phyloP scores from a whole-genome alignment of 37 sponge, comb jelly and placozoan species.

The Ephydatia muelleri region DNA sequence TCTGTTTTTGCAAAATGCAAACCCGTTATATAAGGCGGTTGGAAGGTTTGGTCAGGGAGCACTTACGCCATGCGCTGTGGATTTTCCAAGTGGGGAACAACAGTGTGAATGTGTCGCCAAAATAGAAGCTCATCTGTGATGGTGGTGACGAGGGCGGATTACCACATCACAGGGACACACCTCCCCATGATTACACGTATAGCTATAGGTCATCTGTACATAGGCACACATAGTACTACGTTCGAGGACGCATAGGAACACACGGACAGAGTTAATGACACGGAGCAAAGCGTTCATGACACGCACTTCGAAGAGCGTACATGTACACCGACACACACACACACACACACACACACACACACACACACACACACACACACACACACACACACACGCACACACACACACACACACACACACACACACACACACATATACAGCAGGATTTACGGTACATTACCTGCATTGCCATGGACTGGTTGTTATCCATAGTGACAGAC shows the following conservation, averaged over 20 bases:
- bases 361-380: slow-evolving; percentile 5
- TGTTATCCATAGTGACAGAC: background rate
- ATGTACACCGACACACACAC: no score
- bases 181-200: background rate
- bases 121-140: background rate
- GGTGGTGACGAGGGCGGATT: background rate
- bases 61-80: background rate
- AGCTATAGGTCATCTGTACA: background rate
- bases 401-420: background rate
- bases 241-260: no score
- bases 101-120: background rate
- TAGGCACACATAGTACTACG: no score
- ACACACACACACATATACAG: no score
- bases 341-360: background rate
- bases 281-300: no score
- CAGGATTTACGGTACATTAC: background rate
- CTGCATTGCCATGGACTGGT: background rate
- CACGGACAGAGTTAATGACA: no score
- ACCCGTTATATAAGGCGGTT: no score
- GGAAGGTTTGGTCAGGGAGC: no score
- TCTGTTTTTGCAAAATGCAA: no score
- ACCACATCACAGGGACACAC: background rate
- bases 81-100: background rate
- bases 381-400: background rate
- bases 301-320: background rate